These are phyloP conservation scores for Mesoclemmys tuberculata DNA, from an alignment of 2,113 vertebrate genomes.

Conservation along the genomic window DNA sequence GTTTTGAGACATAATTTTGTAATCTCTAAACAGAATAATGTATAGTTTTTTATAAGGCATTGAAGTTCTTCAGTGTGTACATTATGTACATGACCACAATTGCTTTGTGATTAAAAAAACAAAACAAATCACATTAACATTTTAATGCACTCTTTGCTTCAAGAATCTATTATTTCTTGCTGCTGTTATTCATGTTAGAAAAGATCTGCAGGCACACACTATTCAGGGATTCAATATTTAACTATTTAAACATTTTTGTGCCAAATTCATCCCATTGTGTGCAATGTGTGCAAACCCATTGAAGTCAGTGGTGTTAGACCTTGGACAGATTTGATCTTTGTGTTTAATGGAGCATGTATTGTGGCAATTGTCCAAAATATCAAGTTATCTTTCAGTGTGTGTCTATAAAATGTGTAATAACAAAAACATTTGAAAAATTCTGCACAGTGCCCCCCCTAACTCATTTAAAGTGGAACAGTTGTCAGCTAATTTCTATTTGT, in stretches of 20 bases:
- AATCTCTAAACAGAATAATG: not conserved
- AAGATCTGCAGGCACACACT: not conserved
- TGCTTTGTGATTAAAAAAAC: not conserved
- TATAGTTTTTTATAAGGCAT: not conserved
- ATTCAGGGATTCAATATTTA: not conserved
- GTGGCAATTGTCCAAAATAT: not conserved
- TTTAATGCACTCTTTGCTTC: not conserved
- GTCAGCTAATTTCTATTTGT: not conserved
- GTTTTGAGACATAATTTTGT: not conserved
- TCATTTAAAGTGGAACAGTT: not conserved
- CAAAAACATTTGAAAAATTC: not conserved
- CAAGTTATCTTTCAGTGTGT: not conserved
- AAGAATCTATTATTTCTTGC: not conserved
- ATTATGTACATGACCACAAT: not conserved
- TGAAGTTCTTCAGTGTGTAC: not conserved
- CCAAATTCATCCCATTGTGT: not conserved
- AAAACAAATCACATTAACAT: not conserved
- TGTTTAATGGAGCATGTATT: not conserved
- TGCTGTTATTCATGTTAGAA: not conserved
- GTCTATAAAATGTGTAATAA: not conserved
- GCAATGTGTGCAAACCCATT: not conserved
- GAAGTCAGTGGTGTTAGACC: fast-evolving
- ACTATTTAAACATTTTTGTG: not conserved
- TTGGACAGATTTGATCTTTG: not conserved
- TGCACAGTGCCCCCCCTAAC: not conserved